Percentiles rank a stretch among this genome's conserved stretches.
phyloP scores from a whole-genome alignment of 1,140 invertebrate genomes.

The Eumaeus atala region DNA sequence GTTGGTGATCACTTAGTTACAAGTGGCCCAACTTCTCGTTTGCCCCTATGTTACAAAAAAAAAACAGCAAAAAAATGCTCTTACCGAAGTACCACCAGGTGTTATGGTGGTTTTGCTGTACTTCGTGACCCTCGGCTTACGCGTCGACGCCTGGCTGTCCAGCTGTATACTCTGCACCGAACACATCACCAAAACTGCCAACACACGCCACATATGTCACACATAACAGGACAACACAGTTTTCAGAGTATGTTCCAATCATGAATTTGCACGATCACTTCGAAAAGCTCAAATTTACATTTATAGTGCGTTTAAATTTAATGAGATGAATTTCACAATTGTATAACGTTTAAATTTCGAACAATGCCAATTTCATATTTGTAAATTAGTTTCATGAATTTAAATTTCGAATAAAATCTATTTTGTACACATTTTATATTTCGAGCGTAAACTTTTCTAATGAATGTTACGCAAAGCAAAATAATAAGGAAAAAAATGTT shows the following conservation, averaged over 20 bases:
- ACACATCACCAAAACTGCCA: slow-evolving; percentile 62
- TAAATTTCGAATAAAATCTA: too few relatives aligned
- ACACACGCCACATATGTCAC: slow-evolving; percentile 42
- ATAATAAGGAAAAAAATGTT: background rate
- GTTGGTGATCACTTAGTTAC: too few relatives aligned
- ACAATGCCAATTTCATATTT: background rate
- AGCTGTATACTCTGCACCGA: slow-evolving; percentile 66
- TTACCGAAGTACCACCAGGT: slow-evolving; percentile 68
- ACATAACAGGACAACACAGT: slow-evolving; percentile 26
- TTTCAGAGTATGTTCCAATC: background rate
- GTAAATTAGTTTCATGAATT: too few relatives aligned
- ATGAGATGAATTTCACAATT: background rate
- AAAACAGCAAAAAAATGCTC: slow-evolving; percentile 17
- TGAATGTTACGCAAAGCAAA: background rate
- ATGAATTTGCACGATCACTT: background rate
- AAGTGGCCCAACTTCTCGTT: too few relatives aligned
- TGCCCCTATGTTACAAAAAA: background rate
- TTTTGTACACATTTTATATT: too few relatives aligned
- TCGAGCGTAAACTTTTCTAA: too few relatives aligned
- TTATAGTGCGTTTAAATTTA: background rate
- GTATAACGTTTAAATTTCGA: background rate
- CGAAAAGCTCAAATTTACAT: background rate
- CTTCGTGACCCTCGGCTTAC: slow-evolving; percentile 75
- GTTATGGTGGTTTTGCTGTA: slow-evolving; percentile 73
- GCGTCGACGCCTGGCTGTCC: slow-evolving; percentile 72